Evolutionary conservation across 2,797 vertebrate species (phyloP).

Genomic region (Paedocypris micromegethes): DNA sequence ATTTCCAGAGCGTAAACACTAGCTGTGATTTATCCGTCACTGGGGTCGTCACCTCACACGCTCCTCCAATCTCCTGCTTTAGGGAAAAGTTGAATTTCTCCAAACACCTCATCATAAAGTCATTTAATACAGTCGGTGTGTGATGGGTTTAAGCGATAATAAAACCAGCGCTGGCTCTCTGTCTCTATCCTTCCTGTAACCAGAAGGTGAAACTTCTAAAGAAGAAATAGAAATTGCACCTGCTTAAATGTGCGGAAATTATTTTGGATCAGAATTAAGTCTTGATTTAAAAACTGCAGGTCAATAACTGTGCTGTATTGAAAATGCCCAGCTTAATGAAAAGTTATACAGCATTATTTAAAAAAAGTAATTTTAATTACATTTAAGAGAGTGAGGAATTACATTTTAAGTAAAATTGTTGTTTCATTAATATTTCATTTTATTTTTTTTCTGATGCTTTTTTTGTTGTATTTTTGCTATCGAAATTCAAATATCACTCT

Average conservation of each 20-base stretch:
- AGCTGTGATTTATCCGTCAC: conserved; percentile 29
- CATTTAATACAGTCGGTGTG: conserved; percentile 12
- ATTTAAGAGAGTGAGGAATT: no score
- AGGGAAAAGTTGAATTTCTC: conserved; percentile 15
- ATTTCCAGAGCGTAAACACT: conserved; percentile 9
- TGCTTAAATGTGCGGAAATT: not conserved
- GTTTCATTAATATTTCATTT: no score
- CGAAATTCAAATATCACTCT: no score
- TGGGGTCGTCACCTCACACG: conserved; percentile 16
- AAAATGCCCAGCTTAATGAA: no score
- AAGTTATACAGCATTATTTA: no score
- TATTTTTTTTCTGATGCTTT: no score
- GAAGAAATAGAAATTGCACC: not conserved
- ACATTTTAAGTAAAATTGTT: no score
- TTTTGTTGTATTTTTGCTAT: no score
- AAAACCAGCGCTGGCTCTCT: not conserved
- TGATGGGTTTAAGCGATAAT: conserved; percentile 6
- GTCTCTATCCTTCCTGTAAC: not conserved
- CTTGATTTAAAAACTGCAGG: no score
- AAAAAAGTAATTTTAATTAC: no score
- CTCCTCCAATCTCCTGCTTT: conserved; percentile 16
- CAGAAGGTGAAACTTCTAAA: not conserved
- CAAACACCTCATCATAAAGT: conserved; percentile 17
- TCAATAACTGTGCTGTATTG: no score
- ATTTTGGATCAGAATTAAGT: no score